Evolutionary conservation across 2,797 vertebrate species (phyloP).

Genomic region (Bucorvus abyssinicus): DNA sequence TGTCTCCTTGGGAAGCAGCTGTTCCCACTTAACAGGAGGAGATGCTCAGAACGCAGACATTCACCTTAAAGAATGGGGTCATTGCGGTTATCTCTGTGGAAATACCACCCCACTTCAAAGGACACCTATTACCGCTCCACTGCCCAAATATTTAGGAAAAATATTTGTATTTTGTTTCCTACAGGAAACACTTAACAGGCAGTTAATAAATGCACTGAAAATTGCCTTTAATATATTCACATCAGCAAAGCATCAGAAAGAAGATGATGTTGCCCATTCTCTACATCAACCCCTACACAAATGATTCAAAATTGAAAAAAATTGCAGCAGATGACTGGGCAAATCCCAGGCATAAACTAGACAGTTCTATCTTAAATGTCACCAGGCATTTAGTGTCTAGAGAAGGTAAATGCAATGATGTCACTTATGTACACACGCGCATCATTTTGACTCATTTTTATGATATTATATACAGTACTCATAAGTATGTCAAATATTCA

Average conservation of each 20-base stretch:
- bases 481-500: background rate
- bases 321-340: background rate
- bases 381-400: background rate
- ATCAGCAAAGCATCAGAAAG: background rate
- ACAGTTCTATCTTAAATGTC: background rate
- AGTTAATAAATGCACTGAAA: background rate
- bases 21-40: slow-evolving; percentile 32
- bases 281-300: background rate
- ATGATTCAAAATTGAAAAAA: background rate
- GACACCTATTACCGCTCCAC: background rate
- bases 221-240: background rate
- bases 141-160: background rate
- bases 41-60: background rate
- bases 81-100: slow-evolving; percentile 9
- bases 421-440: background rate
- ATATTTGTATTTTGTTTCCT: background rate
- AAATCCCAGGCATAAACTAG: background rate
- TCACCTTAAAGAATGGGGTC: slow-evolving; percentile 15
- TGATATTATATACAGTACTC: background rate
- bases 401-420: background rate
- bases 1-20: background rate
- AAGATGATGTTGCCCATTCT: background rate
- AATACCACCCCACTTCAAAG: slow-evolving; percentile 53
- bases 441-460: background rate
- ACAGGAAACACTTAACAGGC: background rate